A percentile compares a stretch with the other conserved stretches of the same genome.
phyloP scores from a whole-genome alignment of 1,140 invertebrate species.

The Diploscapter pachys region DNA sequence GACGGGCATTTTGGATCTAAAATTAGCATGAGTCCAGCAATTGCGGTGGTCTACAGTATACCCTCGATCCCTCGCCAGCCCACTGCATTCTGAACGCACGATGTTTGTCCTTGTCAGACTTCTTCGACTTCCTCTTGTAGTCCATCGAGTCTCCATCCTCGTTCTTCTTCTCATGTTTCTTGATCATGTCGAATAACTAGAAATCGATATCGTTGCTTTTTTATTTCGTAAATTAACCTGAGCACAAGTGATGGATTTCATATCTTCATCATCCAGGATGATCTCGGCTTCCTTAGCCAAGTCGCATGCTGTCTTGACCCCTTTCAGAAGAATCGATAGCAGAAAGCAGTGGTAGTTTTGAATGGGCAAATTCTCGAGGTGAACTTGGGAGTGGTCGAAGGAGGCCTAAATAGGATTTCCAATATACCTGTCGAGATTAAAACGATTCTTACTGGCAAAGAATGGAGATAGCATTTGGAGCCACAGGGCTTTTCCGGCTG shows the following conservation, averaged over 20 bases:
- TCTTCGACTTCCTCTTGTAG: neutral
- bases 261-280: neutral
- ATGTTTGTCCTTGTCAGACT: neutral
- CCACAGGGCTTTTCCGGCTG: conserved; percentile 1
- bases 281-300: neutral
- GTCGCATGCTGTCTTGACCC: neutral
- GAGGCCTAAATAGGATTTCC: neutral
- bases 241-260: no score
- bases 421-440: no score
- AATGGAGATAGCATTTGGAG: neutral
- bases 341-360: neutral
- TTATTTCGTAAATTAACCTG: no score
- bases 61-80: neutral
- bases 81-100: neutral
- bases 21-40: neutral
- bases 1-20: conserved; percentile 37
- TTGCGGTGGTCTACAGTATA: neutral
- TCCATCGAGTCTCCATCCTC: neutral
- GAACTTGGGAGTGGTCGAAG: neutral
- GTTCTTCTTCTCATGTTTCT: conserved; percentile 7
- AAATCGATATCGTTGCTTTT: no score
- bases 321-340: neutral
- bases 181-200: no score
- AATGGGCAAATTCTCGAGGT: neutral
- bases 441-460: neutral